Base-by-base conservation (phyloP, 30 jellyfish, hydroid and myxozoan genomes). In the Aurelia aurita region DNA sequence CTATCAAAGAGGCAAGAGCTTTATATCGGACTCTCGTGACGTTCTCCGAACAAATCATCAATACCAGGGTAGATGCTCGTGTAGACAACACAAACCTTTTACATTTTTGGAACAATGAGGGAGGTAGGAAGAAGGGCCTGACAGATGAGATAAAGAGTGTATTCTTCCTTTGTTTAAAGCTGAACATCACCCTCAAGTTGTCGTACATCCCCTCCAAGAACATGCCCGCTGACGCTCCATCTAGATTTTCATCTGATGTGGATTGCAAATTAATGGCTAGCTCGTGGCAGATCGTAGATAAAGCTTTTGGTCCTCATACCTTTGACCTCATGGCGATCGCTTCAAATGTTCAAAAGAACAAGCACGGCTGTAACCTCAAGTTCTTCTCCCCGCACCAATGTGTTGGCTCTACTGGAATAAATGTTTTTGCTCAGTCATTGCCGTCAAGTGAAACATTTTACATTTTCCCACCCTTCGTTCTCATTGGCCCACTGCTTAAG, bases 271-370 rank as follows among this genome's bases (percentile, higher is more conserved):
- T 66, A 12, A 5, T 55, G 34, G 79, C 11, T 3, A 20, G n/a
- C 23, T 4, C 79, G 3, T 66, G 58, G 79, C 21, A 3, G 44
- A 32, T 66, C n/a, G 79, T 66, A 3, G 79, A 66, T 29, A n/a
- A 35, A 14, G 58, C 31, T 66, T 66, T 66, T 66, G 79, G 79
- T 28, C 79, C 55, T 13, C 79, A 66, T 32, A 66, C 79, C 79
- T 25, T 66, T 66, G 79, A 66, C 44, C 58, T 66, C 21, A 66
- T 66, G 79, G 79, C 79, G 39, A 27, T 66, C 14, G 57, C 79
- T 2, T 66, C 79, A 12, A 66, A 66, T 29, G 79, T 66, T 22
- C 55, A 25, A 2, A 9, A 27, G 2, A 16, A 66, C 25, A 53
- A 29, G 21, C 4, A 22, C 20, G 79, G 58, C 3, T 57, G 58